A percentile compares a stretch with the other conserved stretches of the same genome.
These are phyloP conservation scores for Mola mola DNA, from an alignment of 2,113 vertebrate species.

Conservation along the genomic window DNA sequence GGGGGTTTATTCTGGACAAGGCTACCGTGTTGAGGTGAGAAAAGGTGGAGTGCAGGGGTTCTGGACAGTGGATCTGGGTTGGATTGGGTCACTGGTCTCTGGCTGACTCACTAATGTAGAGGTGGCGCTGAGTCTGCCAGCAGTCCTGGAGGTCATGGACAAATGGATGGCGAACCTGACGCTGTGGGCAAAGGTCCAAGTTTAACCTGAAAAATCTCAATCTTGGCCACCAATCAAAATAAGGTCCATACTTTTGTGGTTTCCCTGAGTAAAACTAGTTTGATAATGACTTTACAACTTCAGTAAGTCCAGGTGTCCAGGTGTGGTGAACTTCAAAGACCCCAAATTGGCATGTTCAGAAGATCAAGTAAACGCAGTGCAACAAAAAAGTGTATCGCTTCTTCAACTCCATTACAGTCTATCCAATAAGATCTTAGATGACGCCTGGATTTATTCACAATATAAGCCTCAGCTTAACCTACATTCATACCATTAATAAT, in stretches of 20 bases:
- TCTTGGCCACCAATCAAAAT: conserved; percentile 15
- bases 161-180: conserved; percentile 92
- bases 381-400: too few species aligned
- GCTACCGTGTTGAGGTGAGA: conserved; percentile 26
- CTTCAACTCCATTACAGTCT: background rate
- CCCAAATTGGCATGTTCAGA: background rate
- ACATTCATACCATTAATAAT: background rate
- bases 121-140: conserved; percentile 94
- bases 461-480: background rate
- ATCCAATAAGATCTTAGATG: background rate
- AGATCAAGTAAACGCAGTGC: too few species aligned
- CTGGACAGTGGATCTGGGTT: conserved; percentile 47
- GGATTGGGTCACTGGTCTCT: conserved; percentile 42
- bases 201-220: conserved; percentile 49
- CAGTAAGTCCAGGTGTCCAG: background rate
- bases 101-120: conserved; percentile 95
- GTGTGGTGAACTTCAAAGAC: background rate
- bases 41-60: conserved; percentile 43
- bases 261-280: background rate
- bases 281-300: conserved; percentile 2
- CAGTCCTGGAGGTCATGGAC: conserved; percentile 92
- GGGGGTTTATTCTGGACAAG: conserved; percentile 17
- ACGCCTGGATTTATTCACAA: background rate
- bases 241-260: background rate
- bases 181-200: conserved; percentile 85